phyloP scores from a whole-genome alignment of 2,888 invertebrate genomes.

The Neoitamus cyanurus region DNA sequence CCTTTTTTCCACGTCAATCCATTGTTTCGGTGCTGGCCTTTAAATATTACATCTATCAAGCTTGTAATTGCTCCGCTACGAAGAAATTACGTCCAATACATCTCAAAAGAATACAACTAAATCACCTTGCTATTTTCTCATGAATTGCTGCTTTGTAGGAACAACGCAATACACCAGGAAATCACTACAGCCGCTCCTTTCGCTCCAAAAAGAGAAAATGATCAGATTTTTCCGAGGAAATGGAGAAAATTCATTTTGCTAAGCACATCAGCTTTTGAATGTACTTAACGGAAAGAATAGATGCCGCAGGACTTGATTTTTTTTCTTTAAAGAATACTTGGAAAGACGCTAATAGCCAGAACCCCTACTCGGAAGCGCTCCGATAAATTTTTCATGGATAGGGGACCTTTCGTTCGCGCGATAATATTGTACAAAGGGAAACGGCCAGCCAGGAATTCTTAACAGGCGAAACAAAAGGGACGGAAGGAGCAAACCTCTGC shows the following conservation, averaged over 20 bases:
- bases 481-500: background rate
- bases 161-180: conserved; percentile 4
- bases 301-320: conserved; percentile 22
- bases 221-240: conserved; percentile 39
- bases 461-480: background rate
- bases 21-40: background rate
- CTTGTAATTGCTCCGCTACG: conserved; percentile 24
- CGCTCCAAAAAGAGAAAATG: background rate
- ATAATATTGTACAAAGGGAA: background rate
- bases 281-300: conserved; percentile 27
- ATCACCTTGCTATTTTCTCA: conserved; percentile 31
- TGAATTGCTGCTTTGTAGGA: background rate
- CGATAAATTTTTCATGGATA: conserved; percentile 36
- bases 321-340: background rate
- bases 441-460: background rate
- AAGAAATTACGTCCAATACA: conserved; percentile 34
- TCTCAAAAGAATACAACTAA: conserved; percentile 28
- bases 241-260: conserved; percentile 39
- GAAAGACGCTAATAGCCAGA: background rate
- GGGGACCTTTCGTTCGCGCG: background rate
- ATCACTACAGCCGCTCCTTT: background rate
- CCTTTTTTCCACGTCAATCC: background rate
- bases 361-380: background rate
- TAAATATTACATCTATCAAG: conserved; percentile 36
- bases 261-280: conserved; percentile 41